Evolutionary conservation across 2,888 invertebrate species (phyloP), one percentile per base, ranked within the genome.

Genomic region (Adelphocoris suturalis): DNA sequence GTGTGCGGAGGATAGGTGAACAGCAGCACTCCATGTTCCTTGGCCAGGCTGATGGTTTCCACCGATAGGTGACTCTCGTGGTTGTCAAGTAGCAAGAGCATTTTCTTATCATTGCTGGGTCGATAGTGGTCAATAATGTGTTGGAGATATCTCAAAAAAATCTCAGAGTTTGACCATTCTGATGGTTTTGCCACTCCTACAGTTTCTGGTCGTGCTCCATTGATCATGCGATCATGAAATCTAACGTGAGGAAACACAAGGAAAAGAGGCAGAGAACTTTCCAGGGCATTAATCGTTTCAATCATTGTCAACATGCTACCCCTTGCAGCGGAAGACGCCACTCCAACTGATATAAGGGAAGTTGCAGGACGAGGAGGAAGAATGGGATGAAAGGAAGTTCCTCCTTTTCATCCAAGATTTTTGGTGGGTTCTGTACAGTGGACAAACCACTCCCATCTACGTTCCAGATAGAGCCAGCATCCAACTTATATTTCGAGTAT

Each of bases 21-120:
- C n/a, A n/a, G n/a, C n/a, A n/a, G n/a, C 48, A 48, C 48, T 13
- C 93, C 93, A 92, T 93, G 92, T 80, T 92, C 92, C 91, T 92
- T 92, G 61, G 92, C 92, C 92, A 92, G 91, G 90, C 92, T 90
- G 27, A 92, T 90, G 46, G 90, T 91, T 76, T 82, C 87, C 12
- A 92, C 19, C n/a, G 89, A 90, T 37, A 91, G 48, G 81, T 89
- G 86, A 52, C 81, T 80, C 48, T 91, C 84, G 19, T 90, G 61
- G 52, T 82, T 80, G 28, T 90, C 84, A 37, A 90, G 57, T n/a
- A 86, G n/a, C 14, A 61, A 27, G 48, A 84, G 28, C 16, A 84
- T 11, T n/a, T 55, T 19, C 85, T 48, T 89, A 75, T 91, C 91
- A 91, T 46, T 90, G 87, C 16, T 75, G 47, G 46, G 91, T 91